These are phyloP conservation scores for Eristalis intricaria DNA, from an alignment of 2,888 invertebrate genomes.

Conservation along the genomic window DNA sequence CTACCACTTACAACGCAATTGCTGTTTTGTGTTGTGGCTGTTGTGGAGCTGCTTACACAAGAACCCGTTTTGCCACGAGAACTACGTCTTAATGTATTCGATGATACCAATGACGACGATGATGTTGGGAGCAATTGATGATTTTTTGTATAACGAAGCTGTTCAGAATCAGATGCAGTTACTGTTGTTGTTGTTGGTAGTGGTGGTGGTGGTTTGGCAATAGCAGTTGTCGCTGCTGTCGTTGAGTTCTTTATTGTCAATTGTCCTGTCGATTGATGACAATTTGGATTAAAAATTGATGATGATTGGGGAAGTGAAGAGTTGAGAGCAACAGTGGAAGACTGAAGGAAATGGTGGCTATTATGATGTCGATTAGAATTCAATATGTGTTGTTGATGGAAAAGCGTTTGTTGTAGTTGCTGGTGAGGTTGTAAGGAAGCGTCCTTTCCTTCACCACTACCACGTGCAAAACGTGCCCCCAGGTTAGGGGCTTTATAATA, in stretches of 20 bases:
- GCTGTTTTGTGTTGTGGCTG: slow-evolving; percentile 78
- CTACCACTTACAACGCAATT: slow-evolving; percentile 75
- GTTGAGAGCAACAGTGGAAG: slow-evolving; percentile 11
- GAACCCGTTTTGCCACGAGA: slow-evolving; percentile 82
- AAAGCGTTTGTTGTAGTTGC: slow-evolving; percentile 76
- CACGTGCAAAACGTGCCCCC: slow-evolving; percentile 79
- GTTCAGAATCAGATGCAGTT: slow-evolving; percentile 25
- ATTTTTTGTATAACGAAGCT: slow-evolving; percentile 60
- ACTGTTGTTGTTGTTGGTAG: slow-evolving; percentile 3
- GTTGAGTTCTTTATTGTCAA: slow-evolving; percentile 1
- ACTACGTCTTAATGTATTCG: slow-evolving; percentile 79
- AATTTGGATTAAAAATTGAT: slow-evolving; percentile 83
- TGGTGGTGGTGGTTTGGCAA: background rate
- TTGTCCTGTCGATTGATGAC: slow-evolving; percentile 76
- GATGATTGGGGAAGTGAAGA: slow-evolving; percentile 5
- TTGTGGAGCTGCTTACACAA: slow-evolving; percentile 79
- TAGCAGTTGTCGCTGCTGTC: background rate
- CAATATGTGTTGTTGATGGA: slow-evolving; percentile 75
- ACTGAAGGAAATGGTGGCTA: slow-evolving; percentile 14
- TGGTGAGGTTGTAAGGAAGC: slow-evolving; percentile 72
- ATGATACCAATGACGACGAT: slow-evolving; percentile 74
- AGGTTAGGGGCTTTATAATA: slow-evolving; percentile 79
- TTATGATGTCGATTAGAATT: slow-evolving; percentile 22
- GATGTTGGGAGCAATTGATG: slow-evolving; percentile 45
- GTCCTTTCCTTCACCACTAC: slow-evolving; percentile 76